Percentiles rank a stretch among this genome's conserved stretches.
Conservation (phyloP, 2,888 invertebrate species). For the Nephrotoma flavescens region DNA sequence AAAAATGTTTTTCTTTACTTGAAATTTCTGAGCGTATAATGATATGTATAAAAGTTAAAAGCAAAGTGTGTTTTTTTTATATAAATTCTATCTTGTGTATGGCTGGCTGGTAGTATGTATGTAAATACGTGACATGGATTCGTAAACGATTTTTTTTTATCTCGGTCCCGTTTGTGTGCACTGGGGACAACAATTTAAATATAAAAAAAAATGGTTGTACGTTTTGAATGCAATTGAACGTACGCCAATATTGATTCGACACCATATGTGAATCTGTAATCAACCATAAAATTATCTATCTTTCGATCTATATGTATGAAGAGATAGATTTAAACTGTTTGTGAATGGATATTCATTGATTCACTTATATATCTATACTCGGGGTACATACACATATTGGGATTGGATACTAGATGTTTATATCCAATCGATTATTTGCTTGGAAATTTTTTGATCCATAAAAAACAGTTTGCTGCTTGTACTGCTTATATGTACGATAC, state of each 20-base stretch:
- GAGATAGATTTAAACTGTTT: not conserved
- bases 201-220: not conserved
- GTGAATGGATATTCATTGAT: not conserved
- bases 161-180: not conserved
- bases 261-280: not conserved
- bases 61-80: not conserved
- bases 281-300: not conserved
- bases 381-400: not conserved
- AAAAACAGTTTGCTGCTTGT: not conserved
- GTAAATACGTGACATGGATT: not conserved
- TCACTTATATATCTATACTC: not conserved
- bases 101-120: not conserved
- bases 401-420: not conserved
- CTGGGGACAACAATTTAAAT: not conserved
- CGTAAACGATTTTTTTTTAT: not conserved
- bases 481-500: not conserved
- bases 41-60: not conserved
- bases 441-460: not conserved
- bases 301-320: not conserved
- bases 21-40: not conserved
- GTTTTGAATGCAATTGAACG: not conserved
- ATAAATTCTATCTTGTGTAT: not conserved
- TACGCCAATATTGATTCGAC: not conserved
- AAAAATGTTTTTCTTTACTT: not conserved
- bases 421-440: not conserved